Conservation (phyloP, 2,888 invertebrate genomes). For the Tenthredo livida region DNA sequence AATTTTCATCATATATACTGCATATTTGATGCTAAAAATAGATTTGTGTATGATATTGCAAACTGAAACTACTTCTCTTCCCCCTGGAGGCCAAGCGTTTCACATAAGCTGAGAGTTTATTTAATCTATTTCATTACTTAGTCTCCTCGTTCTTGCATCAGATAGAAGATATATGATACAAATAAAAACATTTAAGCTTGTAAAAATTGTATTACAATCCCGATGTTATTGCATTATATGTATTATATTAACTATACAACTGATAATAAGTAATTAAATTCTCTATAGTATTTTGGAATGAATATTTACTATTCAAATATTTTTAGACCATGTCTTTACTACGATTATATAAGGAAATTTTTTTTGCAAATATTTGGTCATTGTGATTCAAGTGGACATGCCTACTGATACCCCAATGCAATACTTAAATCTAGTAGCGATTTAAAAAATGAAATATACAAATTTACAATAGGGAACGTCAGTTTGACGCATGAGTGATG, state of each 20-base stretch:
- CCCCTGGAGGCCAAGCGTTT: neutral
- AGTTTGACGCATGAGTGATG: neutral
- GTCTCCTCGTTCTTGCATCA: neutral
- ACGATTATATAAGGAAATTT: conserved; percentile 10
- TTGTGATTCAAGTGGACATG: conserved; percentile 1
- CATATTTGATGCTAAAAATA: neutral
- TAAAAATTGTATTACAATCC: conserved; percentile 5
- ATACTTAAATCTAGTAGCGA: neutral
- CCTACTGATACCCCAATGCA: neutral
- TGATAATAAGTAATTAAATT: neutral
- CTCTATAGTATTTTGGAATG: conserved; percentile 35
- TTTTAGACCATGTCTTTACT: neutral
- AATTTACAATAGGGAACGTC: conserved; percentile 36
- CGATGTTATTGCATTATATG: neutral
- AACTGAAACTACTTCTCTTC: neutral
- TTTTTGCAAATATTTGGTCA: conserved; percentile 12
- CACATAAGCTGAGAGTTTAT: neutral
- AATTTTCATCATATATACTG: neutral
- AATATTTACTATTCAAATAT: conserved; percentile 35
- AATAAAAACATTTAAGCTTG: neutral
- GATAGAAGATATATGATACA: conserved; percentile 1
- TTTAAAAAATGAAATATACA: conserved; percentile 31
- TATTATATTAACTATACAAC: conserved; percentile 21
- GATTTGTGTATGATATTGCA: neutral
- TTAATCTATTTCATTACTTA: neutral